Evolutionary conservation across 2,113 vertebrate genomes (phyloP).

Genomic region (Trichomycterus rosablanca): DNA sequence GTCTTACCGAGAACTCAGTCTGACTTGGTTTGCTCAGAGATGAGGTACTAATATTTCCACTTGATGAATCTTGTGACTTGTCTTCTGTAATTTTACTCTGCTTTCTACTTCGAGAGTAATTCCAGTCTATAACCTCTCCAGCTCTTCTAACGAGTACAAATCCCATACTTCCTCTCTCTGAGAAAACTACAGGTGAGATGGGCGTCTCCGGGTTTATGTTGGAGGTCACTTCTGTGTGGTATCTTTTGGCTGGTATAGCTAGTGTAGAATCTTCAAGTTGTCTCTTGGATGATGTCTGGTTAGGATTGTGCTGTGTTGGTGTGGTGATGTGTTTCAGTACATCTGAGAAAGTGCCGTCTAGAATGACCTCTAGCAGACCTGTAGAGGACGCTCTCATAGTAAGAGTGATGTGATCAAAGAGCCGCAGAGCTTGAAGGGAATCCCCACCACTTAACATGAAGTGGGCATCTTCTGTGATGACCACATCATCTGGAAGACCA

Average conservation of each 20-base stretch:
- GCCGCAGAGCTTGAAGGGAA: conserved; percentile 78
- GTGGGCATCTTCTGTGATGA: conserved; percentile 64
- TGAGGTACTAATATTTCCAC: not conserved
- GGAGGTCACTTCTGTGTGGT: conserved; percentile 16
- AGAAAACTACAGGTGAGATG: conserved; percentile 54
- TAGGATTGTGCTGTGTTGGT: conserved; percentile 23
- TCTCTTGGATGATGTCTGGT: conserved; percentile 35
- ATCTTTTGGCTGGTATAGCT: conserved; percentile 40
- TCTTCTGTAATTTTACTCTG: not conserved
- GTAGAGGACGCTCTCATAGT: conserved; percentile 64
- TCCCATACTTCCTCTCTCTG: conserved; percentile 14
- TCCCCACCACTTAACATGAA: conserved; percentile 88
- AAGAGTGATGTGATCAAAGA: conserved; percentile 73
- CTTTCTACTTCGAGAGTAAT: not conserved
- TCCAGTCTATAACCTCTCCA: conserved; percentile 40
- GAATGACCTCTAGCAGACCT: conserved; percentile 80
- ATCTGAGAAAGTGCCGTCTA: conserved; percentile 73
- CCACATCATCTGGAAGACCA: conserved; percentile 58
- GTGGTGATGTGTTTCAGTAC: conserved; percentile 66
- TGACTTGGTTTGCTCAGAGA: not conserved
- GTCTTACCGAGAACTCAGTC: too few species aligned
- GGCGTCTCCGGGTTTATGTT: conserved; percentile 16
- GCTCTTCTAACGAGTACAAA: conserved; percentile 55
- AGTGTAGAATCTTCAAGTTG: not conserved
- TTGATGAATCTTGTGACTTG: not conserved